Conservation (phyloP, 2,888 invertebrate species). For the Trissoscelio sp. region DNA sequence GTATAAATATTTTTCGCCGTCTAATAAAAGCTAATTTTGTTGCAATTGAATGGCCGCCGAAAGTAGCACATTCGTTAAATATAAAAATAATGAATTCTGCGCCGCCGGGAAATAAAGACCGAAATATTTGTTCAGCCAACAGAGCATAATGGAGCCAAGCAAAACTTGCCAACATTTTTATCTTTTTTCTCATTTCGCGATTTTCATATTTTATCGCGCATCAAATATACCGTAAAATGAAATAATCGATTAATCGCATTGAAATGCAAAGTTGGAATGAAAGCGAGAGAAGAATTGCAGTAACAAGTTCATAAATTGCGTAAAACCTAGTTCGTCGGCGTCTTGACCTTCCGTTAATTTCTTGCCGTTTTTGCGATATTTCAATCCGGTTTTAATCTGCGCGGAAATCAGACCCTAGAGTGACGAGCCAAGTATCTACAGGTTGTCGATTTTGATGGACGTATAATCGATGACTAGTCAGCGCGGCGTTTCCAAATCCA, state of each 20-base stretch:
- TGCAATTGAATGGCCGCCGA: not conserved
- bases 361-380: conserved; percentile 33
- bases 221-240: conserved; percentile 6
- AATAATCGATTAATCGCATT: not conserved
- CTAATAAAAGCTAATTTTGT: conserved; percentile 1
- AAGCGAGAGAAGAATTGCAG: not conserved
- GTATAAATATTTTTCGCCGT: not conserved
- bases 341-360: conserved; percentile 46
- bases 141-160: not conserved
- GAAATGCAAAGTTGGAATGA: not conserved
- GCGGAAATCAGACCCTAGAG: conserved; percentile 41
- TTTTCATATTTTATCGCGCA: conserved; percentile 5
- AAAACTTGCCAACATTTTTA: not conserved
- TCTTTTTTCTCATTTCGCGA: no score
- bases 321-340: not conserved
- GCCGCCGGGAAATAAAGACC: not conserved
- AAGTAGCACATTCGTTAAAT: not conserved
- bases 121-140: not conserved
- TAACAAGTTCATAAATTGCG: conserved; percentile 23
- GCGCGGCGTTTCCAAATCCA: conserved; percentile 68
- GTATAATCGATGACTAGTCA: conserved; percentile 62
- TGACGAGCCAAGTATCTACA: conserved; percentile 74
- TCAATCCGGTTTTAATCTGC: conserved; percentile 52
- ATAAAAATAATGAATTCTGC: not conserved
- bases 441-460: conserved; percentile 76